These are phyloP conservation scores for Pseudochirops corinnae DNA, from an alignment of 2,797 vertebrate species.

Conservation along the genomic window DNA sequence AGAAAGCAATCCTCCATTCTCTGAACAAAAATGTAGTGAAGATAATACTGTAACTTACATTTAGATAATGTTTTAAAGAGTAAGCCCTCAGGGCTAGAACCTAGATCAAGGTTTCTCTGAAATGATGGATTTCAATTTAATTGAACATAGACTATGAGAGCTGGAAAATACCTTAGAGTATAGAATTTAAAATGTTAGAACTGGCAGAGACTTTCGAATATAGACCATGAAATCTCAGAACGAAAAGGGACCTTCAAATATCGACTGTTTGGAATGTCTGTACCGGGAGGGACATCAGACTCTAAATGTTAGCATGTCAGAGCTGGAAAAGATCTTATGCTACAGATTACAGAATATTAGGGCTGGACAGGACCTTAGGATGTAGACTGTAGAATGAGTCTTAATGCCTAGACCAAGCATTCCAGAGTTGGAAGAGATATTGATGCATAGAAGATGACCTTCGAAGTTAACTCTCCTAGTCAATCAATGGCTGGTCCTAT, in stretches of 20 bases:
- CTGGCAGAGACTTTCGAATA: neutral
- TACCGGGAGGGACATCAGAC: neutral
- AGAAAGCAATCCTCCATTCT: neutral
- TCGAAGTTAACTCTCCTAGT: neutral
- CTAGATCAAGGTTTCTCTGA: neutral
- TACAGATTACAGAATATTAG: neutral
- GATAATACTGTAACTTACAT: neutral
- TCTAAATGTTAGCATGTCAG: neutral
- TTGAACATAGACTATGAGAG: neutral
- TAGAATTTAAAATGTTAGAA: neutral
- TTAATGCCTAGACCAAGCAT: neutral
- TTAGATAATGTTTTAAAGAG: constrained; percentile 1
- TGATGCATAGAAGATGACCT: neutral
- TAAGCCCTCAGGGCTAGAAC: neutral
- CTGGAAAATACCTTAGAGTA: neutral
- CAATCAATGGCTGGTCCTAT: neutral
- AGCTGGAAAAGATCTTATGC: neutral
- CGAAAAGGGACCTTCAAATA: neutral
- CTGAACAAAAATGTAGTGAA: neutral
- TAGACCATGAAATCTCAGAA: neutral
- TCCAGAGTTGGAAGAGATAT: neutral
- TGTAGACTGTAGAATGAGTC: neutral
- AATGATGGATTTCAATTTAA: neutral
- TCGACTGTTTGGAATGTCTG: neutral
- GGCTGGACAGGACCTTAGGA: neutral